phyloP scores from a whole-genome alignment of 1,140 invertebrate species.

The Matsumurasca onukii region DNA sequence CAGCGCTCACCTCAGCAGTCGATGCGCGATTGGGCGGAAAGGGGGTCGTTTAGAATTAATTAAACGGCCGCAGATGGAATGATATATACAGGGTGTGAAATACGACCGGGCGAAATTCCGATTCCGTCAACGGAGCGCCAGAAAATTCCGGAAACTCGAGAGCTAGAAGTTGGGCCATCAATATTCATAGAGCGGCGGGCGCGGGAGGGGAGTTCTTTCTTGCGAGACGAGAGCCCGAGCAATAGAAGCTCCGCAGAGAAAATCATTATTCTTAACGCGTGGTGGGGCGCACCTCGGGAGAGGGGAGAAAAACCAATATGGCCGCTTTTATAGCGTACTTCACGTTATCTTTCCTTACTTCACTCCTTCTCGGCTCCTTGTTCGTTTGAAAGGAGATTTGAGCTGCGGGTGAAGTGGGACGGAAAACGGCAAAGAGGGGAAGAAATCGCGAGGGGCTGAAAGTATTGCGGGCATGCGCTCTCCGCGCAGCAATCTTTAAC shows the following conservation, averaged over 20 bases:
- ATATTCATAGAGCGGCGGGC: conserved; percentile 33
- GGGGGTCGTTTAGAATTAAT: conserved; percentile 31
- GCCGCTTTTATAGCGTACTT: conserved; percentile 35
- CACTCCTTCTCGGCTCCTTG: conserved; percentile 29
- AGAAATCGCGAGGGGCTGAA: conserved; percentile 24
- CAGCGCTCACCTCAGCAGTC: neutral
- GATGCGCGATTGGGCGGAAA: conserved; percentile 23
- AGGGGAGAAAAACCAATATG: conserved; percentile 35
- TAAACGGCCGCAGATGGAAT: conserved; percentile 36
- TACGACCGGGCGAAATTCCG: conserved; percentile 30
- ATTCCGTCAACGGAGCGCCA: conserved; percentile 29
- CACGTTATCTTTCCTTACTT: conserved; percentile 33
- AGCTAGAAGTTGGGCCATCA: conserved; percentile 32
- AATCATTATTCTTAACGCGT: conserved; percentile 36
- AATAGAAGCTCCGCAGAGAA: conserved; percentile 30
- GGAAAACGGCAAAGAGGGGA: conserved; percentile 28
- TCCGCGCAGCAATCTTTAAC: neutral
- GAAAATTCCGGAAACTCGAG: conserved; percentile 31
- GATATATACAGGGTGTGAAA: conserved; percentile 32
- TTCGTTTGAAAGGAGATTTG: conserved; percentile 35
- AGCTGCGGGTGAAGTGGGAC: conserved; percentile 26
- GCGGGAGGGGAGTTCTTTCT: conserved; percentile 29
- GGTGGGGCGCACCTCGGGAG: conserved; percentile 23
- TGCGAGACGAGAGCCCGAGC: conserved; percentile 17
- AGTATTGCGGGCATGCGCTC: conserved; percentile 25